These are phyloP conservation scores for Notodromas monacha DNA, from an alignment of 2,888 invertebrate species.

Conservation along the genomic window DNA sequence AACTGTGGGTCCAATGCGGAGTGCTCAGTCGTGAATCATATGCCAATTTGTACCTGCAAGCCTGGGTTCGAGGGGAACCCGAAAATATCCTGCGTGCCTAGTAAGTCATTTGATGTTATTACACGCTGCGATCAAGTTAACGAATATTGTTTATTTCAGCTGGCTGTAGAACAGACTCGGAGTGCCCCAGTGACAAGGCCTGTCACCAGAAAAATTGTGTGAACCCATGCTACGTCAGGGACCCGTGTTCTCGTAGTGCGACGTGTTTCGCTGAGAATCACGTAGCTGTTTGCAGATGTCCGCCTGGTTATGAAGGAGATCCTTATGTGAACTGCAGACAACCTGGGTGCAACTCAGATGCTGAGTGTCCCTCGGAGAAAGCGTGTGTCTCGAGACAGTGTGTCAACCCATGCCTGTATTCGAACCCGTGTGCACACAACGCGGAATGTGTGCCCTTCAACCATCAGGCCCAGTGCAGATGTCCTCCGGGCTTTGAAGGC, in stretches of 20 bases:
- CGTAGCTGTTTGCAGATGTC: constrained; percentile 27
- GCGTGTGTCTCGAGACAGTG: constrained; percentile 25
- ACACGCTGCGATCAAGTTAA: constrained; percentile 9
- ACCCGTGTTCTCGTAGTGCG: constrained; percentile 12
- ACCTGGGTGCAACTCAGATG: constrained; percentile 17
- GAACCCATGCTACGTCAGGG: constrained; percentile 12
- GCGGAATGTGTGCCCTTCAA: constrained; percentile 33
- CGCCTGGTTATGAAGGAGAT: constrained; percentile 46
- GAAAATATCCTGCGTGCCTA: constrained; percentile 10
- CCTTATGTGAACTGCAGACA: constrained; percentile 40
- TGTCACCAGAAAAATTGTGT: constrained; percentile 12
- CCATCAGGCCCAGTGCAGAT: constrained; percentile 38
- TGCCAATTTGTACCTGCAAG: constrained; percentile 20
- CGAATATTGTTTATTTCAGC: constrained; percentile 20
- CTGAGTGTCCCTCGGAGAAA: constrained; percentile 24
- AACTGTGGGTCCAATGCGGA: constrained; percentile 28
- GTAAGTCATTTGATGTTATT: constrained; percentile 10
- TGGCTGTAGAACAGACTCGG: constrained; percentile 12
- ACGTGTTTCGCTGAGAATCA: constrained; percentile 11
- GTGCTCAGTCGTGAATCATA: constrained; percentile 39
- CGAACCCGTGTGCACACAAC: constrained; percentile 43
- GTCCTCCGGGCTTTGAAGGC: constrained; percentile 34
- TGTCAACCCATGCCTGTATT: constrained; percentile 26
- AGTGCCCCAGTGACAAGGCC: constrained; percentile 12
- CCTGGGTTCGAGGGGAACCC: constrained; percentile 11